These are phyloP conservation scores for Branchellion lobata DNA, from an alignment of 2,888 invertebrate genomes.

Conservation along the genomic window DNA sequence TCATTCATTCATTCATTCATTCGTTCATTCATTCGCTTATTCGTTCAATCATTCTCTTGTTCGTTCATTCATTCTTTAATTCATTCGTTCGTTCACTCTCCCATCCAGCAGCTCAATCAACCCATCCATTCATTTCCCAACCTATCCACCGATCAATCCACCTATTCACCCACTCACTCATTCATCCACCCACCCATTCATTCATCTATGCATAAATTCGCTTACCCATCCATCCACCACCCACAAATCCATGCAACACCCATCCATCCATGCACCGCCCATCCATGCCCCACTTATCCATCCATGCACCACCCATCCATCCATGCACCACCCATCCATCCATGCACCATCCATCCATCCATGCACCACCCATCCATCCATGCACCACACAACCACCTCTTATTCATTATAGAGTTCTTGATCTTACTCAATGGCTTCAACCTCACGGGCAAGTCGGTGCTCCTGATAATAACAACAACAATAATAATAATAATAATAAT, in stretches of 20 bases:
- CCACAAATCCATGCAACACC: not conserved
- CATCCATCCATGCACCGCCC: not conserved
- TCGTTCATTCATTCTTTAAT: not conserved
- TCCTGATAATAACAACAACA: constrained; percentile 17
- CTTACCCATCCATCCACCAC: not conserved
- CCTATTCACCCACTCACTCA: not conserved
- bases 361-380: not conserved
- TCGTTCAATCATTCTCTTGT: too few relatives aligned
- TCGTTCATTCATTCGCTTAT: too few relatives aligned
- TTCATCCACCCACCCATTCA: not conserved
- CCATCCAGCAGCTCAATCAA: not conserved
- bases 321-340: not conserved
- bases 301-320: not conserved
- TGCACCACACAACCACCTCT: constrained; percentile 46
- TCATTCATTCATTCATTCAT: too few relatives aligned
- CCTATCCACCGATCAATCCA: not conserved
- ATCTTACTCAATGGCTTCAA: constrained; percentile 56
- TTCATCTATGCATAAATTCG: too few relatives aligned
- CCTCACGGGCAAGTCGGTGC: constrained; percentile 54
- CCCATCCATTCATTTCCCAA: not conserved
- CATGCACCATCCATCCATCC: too few relatives aligned
- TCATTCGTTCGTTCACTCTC: not conserved
- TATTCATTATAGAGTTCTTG: constrained; percentile 57
- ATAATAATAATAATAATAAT: not conserved
- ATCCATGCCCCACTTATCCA: not conserved